Evolutionary conservation across 1,140 invertebrate genomes (phyloP), one percentile per base, ranked within the genome.

Genomic region (Pogonognathellus flavescens): DNA sequence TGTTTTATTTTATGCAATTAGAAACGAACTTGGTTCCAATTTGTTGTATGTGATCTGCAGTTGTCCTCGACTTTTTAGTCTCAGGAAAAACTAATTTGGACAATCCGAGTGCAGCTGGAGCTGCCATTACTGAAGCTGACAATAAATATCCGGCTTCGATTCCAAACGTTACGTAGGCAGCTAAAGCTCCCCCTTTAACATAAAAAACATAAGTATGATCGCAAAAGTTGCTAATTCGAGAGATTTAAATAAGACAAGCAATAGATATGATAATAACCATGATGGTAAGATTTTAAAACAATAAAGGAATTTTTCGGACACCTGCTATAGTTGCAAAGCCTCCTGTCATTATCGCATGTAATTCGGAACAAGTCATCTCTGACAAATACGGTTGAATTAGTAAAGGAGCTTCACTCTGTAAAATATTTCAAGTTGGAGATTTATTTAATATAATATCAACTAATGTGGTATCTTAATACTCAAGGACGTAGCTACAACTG

Each of bases 111-210:
- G 97, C 95, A 31, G 96, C 96, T 0, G 98, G 97, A 0, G 97
- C 97, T 0, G 97, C 96, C 97, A 99, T 99, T 0, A 99, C 94
- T 72, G 96, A 97, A 0, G 98, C 96, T 0, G 96, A 96, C 76
- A 99, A 94, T n/a, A 96, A 90, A 91, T 96, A 94, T 0, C 94
- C 92, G 1, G 96, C 93, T 85, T 95, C 93, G 5, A 97, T 96
- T 1, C 97, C 97, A 90, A 97, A 97, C 16, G 93, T 93, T 52
- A 98, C 96, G 89, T 98, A 99, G 0, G 97, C 96, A 0, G 96
- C 97, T 88, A 99, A 91, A 0, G 98, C 95, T 0, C 96, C 95
- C 10, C 95, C 94, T 95, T 6, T 14, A 70, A 62, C 31, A 41
- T 41, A 41, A 41, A 41, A 41, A 41, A 41, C 6, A 3, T 3